phyloP scores from a whole-genome alignment of 2,888 invertebrate genomes.

The Flabesymbios commensalis region DNA sequence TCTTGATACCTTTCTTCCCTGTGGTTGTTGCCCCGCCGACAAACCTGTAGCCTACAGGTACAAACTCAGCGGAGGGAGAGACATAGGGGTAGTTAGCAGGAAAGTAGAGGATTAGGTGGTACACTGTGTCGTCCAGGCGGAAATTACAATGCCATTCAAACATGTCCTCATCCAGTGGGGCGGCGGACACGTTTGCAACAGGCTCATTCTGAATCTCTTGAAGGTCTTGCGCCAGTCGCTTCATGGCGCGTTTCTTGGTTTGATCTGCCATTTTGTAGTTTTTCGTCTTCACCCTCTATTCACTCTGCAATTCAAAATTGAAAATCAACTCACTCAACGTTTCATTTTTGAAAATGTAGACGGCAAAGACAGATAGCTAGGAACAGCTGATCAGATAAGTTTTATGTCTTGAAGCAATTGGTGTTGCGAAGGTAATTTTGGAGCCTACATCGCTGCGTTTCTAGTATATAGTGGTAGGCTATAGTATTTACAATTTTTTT shows the following conservation, averaged over 20 bases:
- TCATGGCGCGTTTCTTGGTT: slow-evolving; percentile 45
- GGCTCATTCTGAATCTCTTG: slow-evolving; percentile 43
- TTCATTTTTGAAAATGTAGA: no score
- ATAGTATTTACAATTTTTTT: no score
- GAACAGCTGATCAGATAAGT: no score
- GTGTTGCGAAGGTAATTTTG: no score
- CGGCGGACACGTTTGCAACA: slow-evolving; percentile 47
- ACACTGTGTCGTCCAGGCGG: slow-evolving; percentile 44
- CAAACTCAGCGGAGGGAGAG: slow-evolving; percentile 50
- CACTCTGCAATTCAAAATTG: no score
- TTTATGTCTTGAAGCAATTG: no score
- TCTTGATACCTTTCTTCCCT: slow-evolving; percentile 46
- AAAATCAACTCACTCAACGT: no score
- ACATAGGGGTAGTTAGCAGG: slow-evolving; percentile 48
- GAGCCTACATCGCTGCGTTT: no score
- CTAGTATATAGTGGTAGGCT: no score
- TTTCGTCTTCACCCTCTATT: no score
- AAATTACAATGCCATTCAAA: slow-evolving; percentile 55
- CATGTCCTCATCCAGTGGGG: slow-evolving; percentile 47
- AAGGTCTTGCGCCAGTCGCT: slow-evolving; percentile 43
- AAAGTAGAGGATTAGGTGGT: slow-evolving; percentile 46
- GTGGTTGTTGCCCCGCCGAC: slow-evolving; percentile 47
- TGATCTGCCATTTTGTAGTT: no score
- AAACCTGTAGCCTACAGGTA: slow-evolving; percentile 45
- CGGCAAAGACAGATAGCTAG: no score